Conservation (phyloP, 2,113 vertebrate species). For the Nanorana parkeri region DNA sequence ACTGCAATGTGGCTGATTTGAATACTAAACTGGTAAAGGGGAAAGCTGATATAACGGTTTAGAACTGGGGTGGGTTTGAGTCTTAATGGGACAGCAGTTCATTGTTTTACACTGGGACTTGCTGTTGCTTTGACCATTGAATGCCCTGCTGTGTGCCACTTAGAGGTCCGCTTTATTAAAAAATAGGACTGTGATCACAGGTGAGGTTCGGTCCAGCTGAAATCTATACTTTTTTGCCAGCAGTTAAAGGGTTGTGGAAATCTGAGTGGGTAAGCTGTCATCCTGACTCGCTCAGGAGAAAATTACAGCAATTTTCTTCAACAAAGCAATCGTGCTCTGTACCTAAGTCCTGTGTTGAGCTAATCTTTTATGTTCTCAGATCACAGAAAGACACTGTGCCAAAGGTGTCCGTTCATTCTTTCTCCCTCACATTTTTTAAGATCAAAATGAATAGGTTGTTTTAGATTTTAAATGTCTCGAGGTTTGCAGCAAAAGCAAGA, state of each 20-base stretch:
- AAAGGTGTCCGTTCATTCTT: slow-evolving; percentile 22
- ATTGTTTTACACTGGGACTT: too few relatives aligned
- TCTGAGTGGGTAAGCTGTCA: slow-evolving; percentile 35
- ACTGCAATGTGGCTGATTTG: too few relatives aligned
- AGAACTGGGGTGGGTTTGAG: too few relatives aligned
- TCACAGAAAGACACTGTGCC: slow-evolving; percentile 32
- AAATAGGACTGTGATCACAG: too few relatives aligned
- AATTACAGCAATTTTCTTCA: slow-evolving; percentile 49
- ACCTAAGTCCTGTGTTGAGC: slow-evolving; percentile 41
- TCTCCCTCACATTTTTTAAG: slow-evolving; percentile 18
- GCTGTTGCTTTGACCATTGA: too few relatives aligned
- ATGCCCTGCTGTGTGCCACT: too few relatives aligned
- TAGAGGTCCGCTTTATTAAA: too few relatives aligned
- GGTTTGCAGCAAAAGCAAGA: slow-evolving; percentile 6
- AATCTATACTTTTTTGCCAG: not conserved
- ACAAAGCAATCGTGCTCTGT: slow-evolving; percentile 36
- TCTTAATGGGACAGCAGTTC: too few relatives aligned
- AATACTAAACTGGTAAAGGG: too few relatives aligned
- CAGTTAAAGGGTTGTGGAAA: slow-evolving; percentile 29
- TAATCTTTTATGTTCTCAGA: slow-evolving; percentile 42
- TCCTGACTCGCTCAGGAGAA: slow-evolving; percentile 36
- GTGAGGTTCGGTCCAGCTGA: too few relatives aligned
- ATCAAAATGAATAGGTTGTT: slow-evolving; percentile 29
- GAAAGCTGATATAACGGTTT: too few relatives aligned
- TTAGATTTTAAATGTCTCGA: slow-evolving; percentile 4